Conservation (phyloP, 2,113 vertebrate species). For the Tursiops truncatus region DNA sequence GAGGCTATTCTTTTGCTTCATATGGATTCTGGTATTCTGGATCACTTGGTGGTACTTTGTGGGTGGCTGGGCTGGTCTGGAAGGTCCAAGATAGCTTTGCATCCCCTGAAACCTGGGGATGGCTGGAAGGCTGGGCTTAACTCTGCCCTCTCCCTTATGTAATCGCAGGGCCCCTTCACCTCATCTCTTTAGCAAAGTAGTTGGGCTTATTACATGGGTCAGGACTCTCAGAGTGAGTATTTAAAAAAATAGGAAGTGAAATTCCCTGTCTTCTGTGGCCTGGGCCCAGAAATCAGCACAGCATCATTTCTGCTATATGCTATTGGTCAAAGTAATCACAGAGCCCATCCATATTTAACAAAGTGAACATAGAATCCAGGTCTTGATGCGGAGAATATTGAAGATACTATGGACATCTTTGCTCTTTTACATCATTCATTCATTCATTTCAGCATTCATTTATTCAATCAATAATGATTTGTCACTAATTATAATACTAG, state of each 20-base stretch:
- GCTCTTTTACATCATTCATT: background rate
- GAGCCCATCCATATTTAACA: background rate
- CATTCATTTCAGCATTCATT: background rate
- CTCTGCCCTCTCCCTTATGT: background rate
- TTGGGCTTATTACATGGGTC: background rate
- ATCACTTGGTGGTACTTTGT: background rate
- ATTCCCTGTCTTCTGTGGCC: background rate
- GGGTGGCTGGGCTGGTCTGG: background rate
- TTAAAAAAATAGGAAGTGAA: background rate
- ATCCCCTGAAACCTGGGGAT: background rate
- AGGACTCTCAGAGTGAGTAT: background rate
- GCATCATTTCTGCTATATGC: background rate
- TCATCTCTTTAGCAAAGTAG: background rate
- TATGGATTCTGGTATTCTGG: background rate
- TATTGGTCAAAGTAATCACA: background rate
- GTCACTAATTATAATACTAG: background rate
- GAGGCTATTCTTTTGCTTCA: background rate
- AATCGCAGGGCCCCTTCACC: background rate
- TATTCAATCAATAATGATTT: background rate
- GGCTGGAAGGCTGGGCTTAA: background rate
- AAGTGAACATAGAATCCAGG: background rate
- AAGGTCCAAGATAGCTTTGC: background rate
- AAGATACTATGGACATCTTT: background rate
- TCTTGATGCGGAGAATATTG: background rate
- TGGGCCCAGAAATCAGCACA: background rate